Percentiles rank a stretch among this genome's conserved stretches.
phyloP scores from a whole-genome alignment of 2,888 invertebrate genomes.

The Drosophila falleni region DNA sequence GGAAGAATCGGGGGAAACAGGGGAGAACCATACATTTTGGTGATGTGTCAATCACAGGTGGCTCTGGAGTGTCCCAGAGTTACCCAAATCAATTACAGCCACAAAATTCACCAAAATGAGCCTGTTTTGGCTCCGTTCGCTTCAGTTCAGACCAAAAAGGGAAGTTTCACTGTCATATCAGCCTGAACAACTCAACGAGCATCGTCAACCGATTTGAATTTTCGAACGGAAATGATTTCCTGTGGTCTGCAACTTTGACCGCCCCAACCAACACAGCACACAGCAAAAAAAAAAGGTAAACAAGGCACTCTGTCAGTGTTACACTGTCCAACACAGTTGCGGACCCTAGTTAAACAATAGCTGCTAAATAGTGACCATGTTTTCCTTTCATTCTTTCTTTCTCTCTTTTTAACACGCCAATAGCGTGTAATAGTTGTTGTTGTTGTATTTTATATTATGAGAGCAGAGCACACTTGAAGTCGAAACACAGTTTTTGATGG shows the following conservation, averaged over 20 bases:
- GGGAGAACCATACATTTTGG: background rate
- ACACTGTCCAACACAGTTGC: constrained; percentile 41
- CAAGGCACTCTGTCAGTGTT: constrained; percentile 42
- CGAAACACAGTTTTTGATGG: constrained; percentile 53
- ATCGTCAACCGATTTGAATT: constrained; percentile 55
- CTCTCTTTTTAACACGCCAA: constrained; percentile 1
- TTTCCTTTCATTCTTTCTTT: constrained; percentile 9
- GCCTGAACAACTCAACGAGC: constrained; percentile 33
- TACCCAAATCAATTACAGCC: constrained; percentile 75
- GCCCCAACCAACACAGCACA: background rate
- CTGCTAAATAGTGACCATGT: constrained; percentile 38
- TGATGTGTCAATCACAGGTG: constrained; percentile 74
- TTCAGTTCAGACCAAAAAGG: constrained; percentile 41
- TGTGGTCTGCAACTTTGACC: constrained; percentile 29
- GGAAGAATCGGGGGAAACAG: background rate
- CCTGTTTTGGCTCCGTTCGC: background rate
- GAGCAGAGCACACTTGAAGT: constrained; percentile 57
- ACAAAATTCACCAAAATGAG: constrained; percentile 35
- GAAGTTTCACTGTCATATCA: constrained; percentile 68
- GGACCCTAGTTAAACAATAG: constrained; percentile 38
- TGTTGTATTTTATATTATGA: constrained; percentile 27
- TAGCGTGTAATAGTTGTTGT: constrained; percentile 17
- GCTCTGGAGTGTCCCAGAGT: constrained; percentile 9
- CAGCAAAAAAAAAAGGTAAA: constrained; percentile 66
- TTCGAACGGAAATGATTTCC: constrained; percentile 68